Percentiles rank a stretch among this genome's conserved stretches.
These are phyloP conservation scores for Crotalus tigris DNA, from an alignment of 2,113 vertebrate species.

Conservation along the genomic window DNA sequence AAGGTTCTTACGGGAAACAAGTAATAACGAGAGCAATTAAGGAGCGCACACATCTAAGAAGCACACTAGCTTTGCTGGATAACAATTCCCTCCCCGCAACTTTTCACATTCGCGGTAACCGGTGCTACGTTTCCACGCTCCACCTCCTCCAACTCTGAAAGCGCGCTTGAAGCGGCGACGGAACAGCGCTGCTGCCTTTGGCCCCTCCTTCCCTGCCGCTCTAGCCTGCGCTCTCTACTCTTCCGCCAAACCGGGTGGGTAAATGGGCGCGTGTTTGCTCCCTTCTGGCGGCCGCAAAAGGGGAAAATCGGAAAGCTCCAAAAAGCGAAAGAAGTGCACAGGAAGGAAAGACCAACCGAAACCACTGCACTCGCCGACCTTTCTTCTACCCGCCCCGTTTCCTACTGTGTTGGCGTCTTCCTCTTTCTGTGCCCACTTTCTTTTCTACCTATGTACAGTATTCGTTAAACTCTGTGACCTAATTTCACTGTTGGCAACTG, in stretches of 20 bases:
- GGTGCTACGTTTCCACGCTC: fast-evolving
- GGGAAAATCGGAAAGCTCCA: background rate
- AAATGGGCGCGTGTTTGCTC: background rate
- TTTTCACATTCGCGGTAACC: background rate
- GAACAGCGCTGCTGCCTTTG: background rate
- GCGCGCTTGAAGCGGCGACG: background rate
- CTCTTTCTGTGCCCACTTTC: background rate
- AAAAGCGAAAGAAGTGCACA: background rate
- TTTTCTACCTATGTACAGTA: background rate
- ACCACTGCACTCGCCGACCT: background rate
- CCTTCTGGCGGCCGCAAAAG: background rate
- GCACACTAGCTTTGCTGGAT: background rate
- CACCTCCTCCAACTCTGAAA: no score
- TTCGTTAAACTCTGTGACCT: no score
- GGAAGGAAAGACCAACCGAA: background rate
- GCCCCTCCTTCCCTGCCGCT: background rate
- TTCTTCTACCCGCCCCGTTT: background rate
- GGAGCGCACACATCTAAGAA: background rate
- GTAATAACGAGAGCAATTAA: background rate
- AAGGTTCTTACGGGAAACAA: background rate
- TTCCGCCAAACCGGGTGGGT: background rate
- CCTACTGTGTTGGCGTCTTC: background rate
- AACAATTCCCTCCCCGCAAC: background rate
- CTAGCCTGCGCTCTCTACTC: background rate
- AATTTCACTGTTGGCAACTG: background rate